phyloP scores from a whole-genome alignment of 2,797 vertebrate genomes.

The Acanthis flammea region DNA sequence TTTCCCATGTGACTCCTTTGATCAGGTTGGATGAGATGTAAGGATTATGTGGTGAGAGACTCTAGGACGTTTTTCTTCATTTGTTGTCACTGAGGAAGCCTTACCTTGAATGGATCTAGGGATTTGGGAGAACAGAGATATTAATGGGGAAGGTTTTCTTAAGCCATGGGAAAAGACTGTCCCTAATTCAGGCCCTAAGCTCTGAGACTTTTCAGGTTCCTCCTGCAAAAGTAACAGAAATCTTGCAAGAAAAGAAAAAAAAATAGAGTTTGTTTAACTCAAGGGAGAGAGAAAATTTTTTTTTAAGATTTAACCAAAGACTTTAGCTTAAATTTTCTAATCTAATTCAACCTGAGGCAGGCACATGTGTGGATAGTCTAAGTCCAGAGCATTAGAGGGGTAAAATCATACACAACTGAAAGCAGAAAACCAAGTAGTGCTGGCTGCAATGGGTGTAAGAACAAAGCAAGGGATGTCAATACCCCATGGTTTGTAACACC shows the following conservation, averaged over 20 bases:
- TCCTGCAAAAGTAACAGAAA: neutral
- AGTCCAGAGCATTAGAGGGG: neutral
- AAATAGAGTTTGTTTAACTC: neutral
- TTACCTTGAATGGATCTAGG: neutral
- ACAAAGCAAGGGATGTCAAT: neutral
- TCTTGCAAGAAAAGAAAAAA: neutral
- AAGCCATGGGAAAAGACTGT: neutral
- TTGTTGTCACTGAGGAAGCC: neutral
- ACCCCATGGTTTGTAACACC: accelerated
- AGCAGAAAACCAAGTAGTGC: neutral
- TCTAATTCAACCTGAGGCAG: slow-evolving; percentile 8
- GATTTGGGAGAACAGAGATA: neutral
- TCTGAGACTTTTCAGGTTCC: neutral
- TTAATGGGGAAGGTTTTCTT: slow-evolving; percentile 3
- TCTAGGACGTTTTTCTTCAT: neutral
- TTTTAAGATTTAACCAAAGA: neutral
- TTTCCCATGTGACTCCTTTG: neutral
- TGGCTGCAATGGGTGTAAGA: neutral
- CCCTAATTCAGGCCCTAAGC: neutral
- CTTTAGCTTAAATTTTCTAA: neutral
- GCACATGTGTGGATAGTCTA: neutral
- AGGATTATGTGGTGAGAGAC: neutral
- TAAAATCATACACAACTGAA: neutral
- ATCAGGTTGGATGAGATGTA: neutral
- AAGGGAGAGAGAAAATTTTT: neutral